Base-by-base conservation (phyloP, 2,113 vertebrate genomes). In the Phrynosoma platyrhinos region DNA sequence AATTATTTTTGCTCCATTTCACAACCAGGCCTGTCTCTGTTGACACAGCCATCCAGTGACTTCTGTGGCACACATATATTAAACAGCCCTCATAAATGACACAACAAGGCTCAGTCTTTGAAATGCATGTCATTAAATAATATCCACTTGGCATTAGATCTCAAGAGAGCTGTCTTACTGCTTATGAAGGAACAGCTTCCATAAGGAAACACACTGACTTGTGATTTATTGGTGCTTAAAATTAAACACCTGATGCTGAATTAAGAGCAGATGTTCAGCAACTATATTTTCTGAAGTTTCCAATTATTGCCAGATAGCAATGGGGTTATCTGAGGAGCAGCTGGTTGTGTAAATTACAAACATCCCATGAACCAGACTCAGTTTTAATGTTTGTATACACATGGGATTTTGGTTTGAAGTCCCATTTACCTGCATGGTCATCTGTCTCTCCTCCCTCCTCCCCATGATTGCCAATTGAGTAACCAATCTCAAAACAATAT, bases 161-260 rank as follows among this genome's bases (percentile, higher is more conserved):
- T 83, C 23, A 9, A 81, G 25, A 27, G 79, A 80, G 64, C 74
- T 89, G 78, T 84, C 82, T 79, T 32, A 18, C 83, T 66, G 53
- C 77, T 75, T 88, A 52, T 83, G 75, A 88, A 78, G 23, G 36
- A 80, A 81, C 82, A 86, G 64, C 8, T 32, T 85, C 30, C 40
- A 77, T 12, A 13, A 27, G 83, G 72, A 84, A 90, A 18, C 27
- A 27, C 58, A 80, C 36, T 62, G 72, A 52, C 55, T 83, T 68
- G 87, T 79, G 66, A 88, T 91, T 77, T 86, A 85, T 87, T 36
- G 25, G 62, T 27, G 87, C 76, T 90, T 89, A 89, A 89, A 87
- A 92, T 75, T 13, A 87, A 92, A 86, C 40, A 83, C 40, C 76
- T 0, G 20, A 82, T 69, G 75, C 84, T 74, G 84, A 87, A 85